Evolutionary conservation across 2,113 vertebrate genomes (phyloP).

Genomic region (Notarius quadriscutis): DNA sequence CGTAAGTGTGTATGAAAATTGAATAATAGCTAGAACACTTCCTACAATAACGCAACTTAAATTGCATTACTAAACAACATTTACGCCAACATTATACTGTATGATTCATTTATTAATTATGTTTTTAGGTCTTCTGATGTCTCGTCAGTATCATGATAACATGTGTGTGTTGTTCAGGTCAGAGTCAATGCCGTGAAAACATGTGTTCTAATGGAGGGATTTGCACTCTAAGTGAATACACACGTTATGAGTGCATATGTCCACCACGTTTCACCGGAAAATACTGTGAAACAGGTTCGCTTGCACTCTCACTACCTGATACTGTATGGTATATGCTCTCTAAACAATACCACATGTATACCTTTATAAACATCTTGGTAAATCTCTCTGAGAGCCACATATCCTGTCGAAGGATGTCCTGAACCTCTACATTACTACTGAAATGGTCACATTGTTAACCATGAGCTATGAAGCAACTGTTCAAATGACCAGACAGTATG

Average conservation of each 20-base stretch:
- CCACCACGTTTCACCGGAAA: constrained; percentile 65
- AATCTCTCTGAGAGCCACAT: background rate
- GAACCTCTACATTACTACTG: background rate
- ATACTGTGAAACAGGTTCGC: constrained; percentile 69
- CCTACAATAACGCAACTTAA: background rate
- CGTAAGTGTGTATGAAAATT: constrained; percentile 66
- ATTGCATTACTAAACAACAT: background rate
- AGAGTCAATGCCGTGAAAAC: constrained; percentile 66
- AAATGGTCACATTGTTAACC: background rate
- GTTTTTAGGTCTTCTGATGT: background rate
- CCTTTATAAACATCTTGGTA: background rate
- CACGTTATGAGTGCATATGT: constrained; percentile 68
- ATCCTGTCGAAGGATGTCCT: background rate
- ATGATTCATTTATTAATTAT: background rate
- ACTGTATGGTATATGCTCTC: background rate
- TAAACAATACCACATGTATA: background rate
- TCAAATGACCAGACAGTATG: background rate
- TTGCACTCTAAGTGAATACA: constrained; percentile 60
- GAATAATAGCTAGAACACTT: background rate
- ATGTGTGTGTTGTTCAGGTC: constrained; percentile 53
- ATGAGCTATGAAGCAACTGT: background rate
- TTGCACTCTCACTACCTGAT: background rate
- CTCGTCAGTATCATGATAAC: background rate
- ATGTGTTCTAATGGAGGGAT: constrained; percentile 71
- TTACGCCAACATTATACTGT: background rate